Base-by-base conservation (phyloP, 2,888 invertebrate species). In the Germaria angustata region DNA sequence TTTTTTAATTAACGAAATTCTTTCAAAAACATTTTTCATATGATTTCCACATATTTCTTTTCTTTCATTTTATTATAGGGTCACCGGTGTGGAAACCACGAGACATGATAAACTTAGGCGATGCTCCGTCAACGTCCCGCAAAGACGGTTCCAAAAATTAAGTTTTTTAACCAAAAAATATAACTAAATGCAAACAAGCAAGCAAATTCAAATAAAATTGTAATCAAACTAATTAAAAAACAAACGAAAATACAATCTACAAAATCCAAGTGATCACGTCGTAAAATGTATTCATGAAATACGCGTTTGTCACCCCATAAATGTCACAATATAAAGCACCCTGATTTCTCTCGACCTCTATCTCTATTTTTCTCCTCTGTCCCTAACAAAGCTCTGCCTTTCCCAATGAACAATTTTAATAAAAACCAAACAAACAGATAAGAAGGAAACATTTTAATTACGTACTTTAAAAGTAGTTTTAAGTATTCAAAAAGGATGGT, bases 71-170 rank as follows among this genome's bases (percentile, higher is more conserved):
- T 93, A 94, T 95, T 94, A 93, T 95, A 95, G 98, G 98, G 93
- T 98, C 98, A 92, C 98, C 98, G 92, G 96, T 98, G 93, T 98
- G 98, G 98, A 98, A 98, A 94, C 98, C 97, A 93, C 95, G 98
- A 93, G 97, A 97, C 93, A 94, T 93, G 93, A 92, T 92, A 93
- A 92, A 92, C 92, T 93, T 93, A 92, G 92, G 92, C 91, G 91
- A 92, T 91, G 91, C 91, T 89, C 91, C 91, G 90, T 90, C 91
- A 90, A 91, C 91, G 90, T 90, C 91, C 90, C 91, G 91, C 90
- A 91, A 91, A 91, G 91, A 91, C 90, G 91, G 91, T 88, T 90
- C 91, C 88, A 91, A 91, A 90, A 91, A 91, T 90, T 91, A 90
- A 69, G 57, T 78, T 68, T 73, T 57, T 39, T n/a, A n/a, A n/a